Evolutionary conservation across 2,888 invertebrate genomes (phyloP), one percentile per base, ranked within the genome.

Genomic region (Eupithecia abbreviata): DNA sequence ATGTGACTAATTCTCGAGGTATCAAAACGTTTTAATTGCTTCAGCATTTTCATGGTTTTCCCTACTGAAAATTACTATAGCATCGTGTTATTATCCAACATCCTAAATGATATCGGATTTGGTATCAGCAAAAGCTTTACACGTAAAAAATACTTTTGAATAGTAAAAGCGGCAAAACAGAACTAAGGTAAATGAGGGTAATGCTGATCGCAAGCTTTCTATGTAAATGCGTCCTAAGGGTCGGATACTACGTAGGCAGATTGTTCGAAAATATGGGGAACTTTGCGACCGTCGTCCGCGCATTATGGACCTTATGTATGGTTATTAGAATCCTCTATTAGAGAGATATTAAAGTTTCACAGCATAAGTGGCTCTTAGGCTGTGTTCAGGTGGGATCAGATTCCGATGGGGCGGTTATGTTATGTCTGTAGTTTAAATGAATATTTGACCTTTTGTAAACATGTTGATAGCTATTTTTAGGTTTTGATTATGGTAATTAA

Each of bases 191-290:
- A 62, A 62, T 62, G 62, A 62, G 62, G 9, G 4, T 62, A 62
- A 30, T 12, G 12, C 42, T 66, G 66, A 66, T 41, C 15, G 66
- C 13, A 18, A 42, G 71, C 13, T 77, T 75, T 71, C 73, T 73
- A 9, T 73, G 75, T 73, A 71, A 77, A 75, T 73, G 75, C 49
- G 43, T 42, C 70, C 68, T 41, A 73, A 75, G 85, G 86, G 85
- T 84, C 82, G 81, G 83, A 72, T 78, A 82, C 81, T 82, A 81
- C 82, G 82, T 82, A 84, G 83, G 84, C 76, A 82, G 85, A 80
- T 79, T 81, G 81, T 83, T 83, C 80, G 82, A 79, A 85, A 87
- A 84, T 82, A 84, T 83, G 84, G 83, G 82, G 83, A 82, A 80
- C 81, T 79, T 77, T 79, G 80, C 82, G 80, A 81, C 72, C 80